Evolutionary conservation across 37 sponge, comb jelly and placozoan species (phyloP).

Genomic region (Cladorhizidae sp.): DNA sequence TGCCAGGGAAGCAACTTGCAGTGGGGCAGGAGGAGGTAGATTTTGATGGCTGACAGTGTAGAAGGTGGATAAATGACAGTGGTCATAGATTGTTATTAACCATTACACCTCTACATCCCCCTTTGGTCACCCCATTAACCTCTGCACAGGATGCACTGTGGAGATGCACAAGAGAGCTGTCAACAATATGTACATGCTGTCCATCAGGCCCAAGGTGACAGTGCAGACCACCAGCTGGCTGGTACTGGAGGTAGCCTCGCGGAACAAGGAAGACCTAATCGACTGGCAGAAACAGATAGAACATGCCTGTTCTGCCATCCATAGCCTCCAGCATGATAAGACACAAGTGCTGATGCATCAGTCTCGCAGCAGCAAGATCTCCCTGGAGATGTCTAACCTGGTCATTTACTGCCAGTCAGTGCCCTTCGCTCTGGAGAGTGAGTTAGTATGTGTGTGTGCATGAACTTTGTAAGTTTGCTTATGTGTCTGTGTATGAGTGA

Average conservation of each 20-base stretch:
- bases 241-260: constrained; percentile 67
- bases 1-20: too few relatives aligned
- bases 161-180: constrained; percentile 45
- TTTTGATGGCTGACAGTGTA: too few relatives aligned
- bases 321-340: constrained; percentile 19
- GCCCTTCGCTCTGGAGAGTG: constrained; percentile 79
- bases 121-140: too few relatives aligned
- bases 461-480: too few relatives aligned
- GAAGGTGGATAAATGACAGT: neutral
- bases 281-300: constrained; percentile 68
- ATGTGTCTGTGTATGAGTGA: too few relatives aligned
- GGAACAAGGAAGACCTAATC: constrained; percentile 46
- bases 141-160: constrained; percentile 21
- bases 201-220: constrained; percentile 37
- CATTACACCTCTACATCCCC: too few relatives aligned
- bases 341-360: constrained; percentile 51
- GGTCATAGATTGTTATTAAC: neutral
- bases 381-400: constrained; percentile 91
- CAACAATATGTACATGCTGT: constrained; percentile 49
- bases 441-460: too few relatives aligned
- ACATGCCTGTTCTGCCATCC: constrained; percentile 27
- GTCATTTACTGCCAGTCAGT: constrained; percentile 91
- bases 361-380: constrained; percentile 59
- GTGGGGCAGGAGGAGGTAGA: too few relatives aligned
- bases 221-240: constrained; percentile 7